Base-by-base conservation (phyloP, 1,140 invertebrate species). In the Mya arenaria region DNA sequence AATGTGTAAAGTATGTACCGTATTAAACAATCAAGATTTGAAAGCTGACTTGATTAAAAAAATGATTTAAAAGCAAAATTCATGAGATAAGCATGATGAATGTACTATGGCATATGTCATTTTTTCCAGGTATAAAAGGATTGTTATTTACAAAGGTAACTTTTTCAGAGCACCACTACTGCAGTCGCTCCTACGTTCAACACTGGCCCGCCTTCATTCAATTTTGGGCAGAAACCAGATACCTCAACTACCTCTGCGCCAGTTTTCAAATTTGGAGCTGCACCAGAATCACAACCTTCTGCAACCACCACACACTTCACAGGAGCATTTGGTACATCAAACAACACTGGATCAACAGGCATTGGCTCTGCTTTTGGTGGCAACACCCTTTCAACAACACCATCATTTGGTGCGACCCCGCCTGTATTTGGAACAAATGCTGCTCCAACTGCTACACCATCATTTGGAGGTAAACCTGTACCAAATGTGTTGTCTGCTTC, bases 391-490 rank as follows among this genome's bases (percentile, higher is more conserved):
- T 58, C 71, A 30, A 73, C 71, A 39, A 73, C 55, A 5, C 71
- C 71, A 8, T 48, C 71, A 13, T 73, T 73, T 73, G 71, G 71
- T 23, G 52, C 71, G 0, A 73, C 71, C 37, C 71, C 71, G 2
- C 55, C 71, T 4, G 71, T 55, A 58, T 73, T 73, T 58, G 71
- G 71, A 19, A 37, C 52, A 4, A 73, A 60, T 28, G 39, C 17
- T n/a, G 34, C 71, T 15, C 28, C 28, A 8, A 30, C 25, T 17
- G 52, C 71, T 32, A 17, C 48, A 2, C 25, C 48, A 4, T 32
- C 71, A 60, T 73, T 73, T 73, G 71, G 71, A 73, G 71, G 71
- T 73, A 73, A 56, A 4, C 48, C 19, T n/a, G n/a, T n/a, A n/a
- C n/a, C n/a, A n/a, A n/a, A n/a, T n/a, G n/a, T n/a, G n/a, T n/a